phyloP scores from a whole-genome alignment of 1,140 invertebrate genomes.

The Nomia melanderi region DNA sequence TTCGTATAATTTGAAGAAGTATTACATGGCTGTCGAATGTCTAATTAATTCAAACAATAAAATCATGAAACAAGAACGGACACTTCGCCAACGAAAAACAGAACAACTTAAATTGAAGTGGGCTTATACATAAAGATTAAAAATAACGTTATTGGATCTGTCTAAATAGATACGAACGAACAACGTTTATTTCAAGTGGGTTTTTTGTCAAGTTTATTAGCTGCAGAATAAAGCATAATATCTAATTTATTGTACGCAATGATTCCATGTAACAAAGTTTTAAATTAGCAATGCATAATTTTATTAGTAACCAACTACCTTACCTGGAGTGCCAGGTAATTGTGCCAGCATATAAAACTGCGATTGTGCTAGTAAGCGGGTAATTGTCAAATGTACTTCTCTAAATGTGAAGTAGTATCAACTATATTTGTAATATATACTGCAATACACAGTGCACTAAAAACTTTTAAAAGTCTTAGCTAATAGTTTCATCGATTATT shows the following conservation, averaged over 20 bases:
- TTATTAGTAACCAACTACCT: slow-evolving; percentile 28
- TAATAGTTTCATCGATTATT: background rate
- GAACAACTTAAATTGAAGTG: slow-evolving; percentile 7
- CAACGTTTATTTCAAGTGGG: slow-evolving; percentile 14
- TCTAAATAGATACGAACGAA: slow-evolving; percentile 18
- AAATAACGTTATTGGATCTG: slow-evolving; percentile 12
- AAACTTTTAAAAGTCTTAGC: slow-evolving; percentile 5
- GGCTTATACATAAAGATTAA: slow-evolving; percentile 20
- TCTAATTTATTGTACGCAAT: slow-evolving; percentile 33
- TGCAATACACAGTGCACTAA: slow-evolving; percentile 32
- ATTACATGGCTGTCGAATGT: slow-evolving; percentile 36
- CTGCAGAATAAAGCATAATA: slow-evolving; percentile 26
- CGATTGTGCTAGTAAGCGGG: slow-evolving; percentile 16
- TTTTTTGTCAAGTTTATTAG: slow-evolving; percentile 22
- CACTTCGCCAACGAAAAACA: slow-evolving; percentile 12
- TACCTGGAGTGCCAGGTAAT: slow-evolving; percentile 24
- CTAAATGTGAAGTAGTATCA: slow-evolving; percentile 64
- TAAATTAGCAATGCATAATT: slow-evolving; percentile 28
- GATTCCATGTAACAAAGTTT: slow-evolving; percentile 37
- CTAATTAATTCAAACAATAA: background rate
- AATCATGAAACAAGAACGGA: slow-evolving; percentile 12
- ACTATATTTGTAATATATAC: slow-evolving; percentile 26
- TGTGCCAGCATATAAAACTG: slow-evolving; percentile 46
- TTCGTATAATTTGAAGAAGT: slow-evolving; percentile 23
- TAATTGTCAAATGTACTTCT: slow-evolving; percentile 35